Conservation (phyloP, 1,140 invertebrate genomes). For the Brachionus paranguensis region DNA sequence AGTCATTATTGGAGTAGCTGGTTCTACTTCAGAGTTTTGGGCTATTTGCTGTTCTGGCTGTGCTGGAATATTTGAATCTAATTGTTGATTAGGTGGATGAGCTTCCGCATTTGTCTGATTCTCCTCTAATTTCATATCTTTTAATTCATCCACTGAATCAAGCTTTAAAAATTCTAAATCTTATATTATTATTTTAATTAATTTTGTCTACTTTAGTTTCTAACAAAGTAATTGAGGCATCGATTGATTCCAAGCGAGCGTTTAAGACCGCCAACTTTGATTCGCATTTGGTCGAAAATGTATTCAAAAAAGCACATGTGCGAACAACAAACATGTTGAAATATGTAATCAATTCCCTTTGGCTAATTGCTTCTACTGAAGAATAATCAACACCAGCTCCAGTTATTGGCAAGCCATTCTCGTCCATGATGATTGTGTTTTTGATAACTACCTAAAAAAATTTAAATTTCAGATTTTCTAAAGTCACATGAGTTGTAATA, state of each 20-base stretch:
- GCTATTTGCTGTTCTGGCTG: neutral
- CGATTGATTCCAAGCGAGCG: neutral
- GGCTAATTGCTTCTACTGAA: slow-evolving; percentile 26
- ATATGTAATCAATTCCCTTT: slow-evolving; percentile 34
- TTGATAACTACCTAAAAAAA: neutral
- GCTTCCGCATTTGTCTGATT: neutral
- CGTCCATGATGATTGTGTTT: slow-evolving; percentile 16
- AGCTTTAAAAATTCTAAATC: neutral
- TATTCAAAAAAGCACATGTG: slow-evolving; percentile 31
- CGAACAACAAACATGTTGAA: slow-evolving; percentile 21
- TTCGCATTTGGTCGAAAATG: slow-evolving; percentile 31
- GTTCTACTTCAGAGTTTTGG: neutral
- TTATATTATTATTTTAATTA: neutral
- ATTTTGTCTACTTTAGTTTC: slow-evolving; percentile 22
- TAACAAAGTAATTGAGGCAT: slow-evolving; percentile 11
- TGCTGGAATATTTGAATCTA: neutral
- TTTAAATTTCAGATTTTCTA: neutral
- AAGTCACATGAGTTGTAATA: neutral
- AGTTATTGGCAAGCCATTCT: slow-evolving; percentile 37
- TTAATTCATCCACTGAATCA: slow-evolving; percentile 24
- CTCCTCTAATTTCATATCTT: slow-evolving; percentile 35
- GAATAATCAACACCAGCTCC: slow-evolving; percentile 36
- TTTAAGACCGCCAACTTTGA: slow-evolving; percentile 6
- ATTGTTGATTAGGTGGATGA: neutral
- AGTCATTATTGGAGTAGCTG: neutral